Evolutionary conservation across 1,140 invertebrate genomes (phyloP).

Genomic region (Kradibia gibbosae): DNA sequence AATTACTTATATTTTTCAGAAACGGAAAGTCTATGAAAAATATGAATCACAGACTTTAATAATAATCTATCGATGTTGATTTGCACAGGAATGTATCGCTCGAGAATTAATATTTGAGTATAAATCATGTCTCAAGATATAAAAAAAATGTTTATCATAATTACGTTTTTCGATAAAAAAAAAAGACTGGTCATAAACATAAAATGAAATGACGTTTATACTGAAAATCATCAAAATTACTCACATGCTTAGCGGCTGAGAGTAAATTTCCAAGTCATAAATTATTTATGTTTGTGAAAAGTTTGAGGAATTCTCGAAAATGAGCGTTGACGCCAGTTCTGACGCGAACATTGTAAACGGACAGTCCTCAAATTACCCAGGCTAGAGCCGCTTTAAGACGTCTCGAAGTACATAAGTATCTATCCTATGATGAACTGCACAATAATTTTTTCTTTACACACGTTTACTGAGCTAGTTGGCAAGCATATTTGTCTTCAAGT

Average conservation of each 20-base stretch:
- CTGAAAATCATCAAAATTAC: background rate
- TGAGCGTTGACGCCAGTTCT: slow-evolving; percentile 29
- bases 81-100: no score
- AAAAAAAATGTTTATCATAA: slow-evolving; percentile 15
- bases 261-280: background rate
- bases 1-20: no score
- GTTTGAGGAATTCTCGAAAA: slow-evolving; percentile 32
- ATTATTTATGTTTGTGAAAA: slow-evolving; percentile 25
- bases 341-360: slow-evolving; percentile 22
- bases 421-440: background rate
- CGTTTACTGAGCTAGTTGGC: background rate
- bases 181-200: background rate
- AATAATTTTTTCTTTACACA: slow-evolving; percentile 23
- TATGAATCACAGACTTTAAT: no score
- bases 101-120: no score
- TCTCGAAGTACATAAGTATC: background rate
- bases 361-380: background rate
- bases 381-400: background rate
- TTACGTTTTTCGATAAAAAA: background rate
- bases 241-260: background rate
- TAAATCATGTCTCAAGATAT: no score
- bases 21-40: no score
- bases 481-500: background rate
- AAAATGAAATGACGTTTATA: background rate
- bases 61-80: no score